Evolutionary conservation across 2,113 vertebrate species (phyloP), one percentile per base, ranked within the genome.

Genomic region (Boleophthalmus pectinirostris): DNA sequence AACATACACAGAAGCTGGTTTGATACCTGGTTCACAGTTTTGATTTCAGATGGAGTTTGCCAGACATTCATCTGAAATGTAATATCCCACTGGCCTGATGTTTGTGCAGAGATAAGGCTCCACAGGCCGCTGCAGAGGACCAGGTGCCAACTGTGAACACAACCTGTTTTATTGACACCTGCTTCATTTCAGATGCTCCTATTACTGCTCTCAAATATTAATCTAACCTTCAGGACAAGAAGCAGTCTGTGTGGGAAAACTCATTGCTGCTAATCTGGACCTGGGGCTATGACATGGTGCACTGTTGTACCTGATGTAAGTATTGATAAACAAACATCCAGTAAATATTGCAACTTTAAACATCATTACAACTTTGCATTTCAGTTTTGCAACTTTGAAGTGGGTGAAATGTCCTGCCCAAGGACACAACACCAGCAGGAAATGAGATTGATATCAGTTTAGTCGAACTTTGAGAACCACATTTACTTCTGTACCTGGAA

Each of bases 151-250:
- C 78, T 74, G 66, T 60, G 63, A 51, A 66, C 24, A 64, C 75
- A 54, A 83, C 66, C 60, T 47, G 73, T 85, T 76, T 79, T 70
- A 85, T 82, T 90, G 85, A 89, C 84, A 85, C 53, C 68, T 74
- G 74, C 73, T 87, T 87, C 69, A 71, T 89, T 87, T 88, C 73
- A 79, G 84, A 77, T 78, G 47, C 73, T 74, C 69, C 63, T 84
- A 84, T 82, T 86, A 73, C 80, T 79, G 51, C 84, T 87, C 76
- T 89, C 77, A 89, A 92, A 91, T 88, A 92, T 89, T 87, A 78
- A 79, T 85, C 69, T 83, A 75, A 80, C 74, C 67, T 49, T 35
- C 73, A 80, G 74, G 78, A 90, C 84, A 91, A 87, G 72, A 78
- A 64, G 70, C n/a, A 70, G 81, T 20, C 69, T 92, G 87, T 91